Evolutionary conservation across 2,113 vertebrate species (phyloP).

Genomic region (Aegithalos caudatus): DNA sequence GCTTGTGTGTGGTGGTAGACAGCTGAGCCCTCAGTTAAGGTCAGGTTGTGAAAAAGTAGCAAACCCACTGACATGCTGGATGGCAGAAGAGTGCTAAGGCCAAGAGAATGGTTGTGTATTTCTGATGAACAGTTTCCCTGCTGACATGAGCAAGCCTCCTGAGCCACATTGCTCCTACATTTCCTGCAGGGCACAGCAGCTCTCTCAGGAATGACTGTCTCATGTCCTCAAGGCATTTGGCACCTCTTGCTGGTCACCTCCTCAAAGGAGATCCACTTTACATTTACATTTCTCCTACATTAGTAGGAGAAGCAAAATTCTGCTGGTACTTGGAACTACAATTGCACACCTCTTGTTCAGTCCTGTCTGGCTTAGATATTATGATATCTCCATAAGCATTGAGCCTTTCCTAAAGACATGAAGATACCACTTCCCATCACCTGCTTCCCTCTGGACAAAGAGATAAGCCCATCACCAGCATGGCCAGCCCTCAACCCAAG

Average conservation of each 20-base stretch:
- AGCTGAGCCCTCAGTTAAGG: neutral
- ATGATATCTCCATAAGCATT: neutral
- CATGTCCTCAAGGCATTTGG: accelerated
- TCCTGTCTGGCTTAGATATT: neutral
- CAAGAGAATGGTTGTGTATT: neutral
- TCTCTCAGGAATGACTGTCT: neutral
- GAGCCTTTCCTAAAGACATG: neutral
- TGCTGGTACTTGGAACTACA: neutral
- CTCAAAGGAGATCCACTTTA: neutral
- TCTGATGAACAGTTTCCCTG: neutral
- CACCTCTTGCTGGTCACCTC: neutral
- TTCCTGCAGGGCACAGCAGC: neutral
- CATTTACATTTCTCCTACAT: too few relatives aligned
- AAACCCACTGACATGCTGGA: neutral
- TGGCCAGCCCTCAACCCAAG: neutral
- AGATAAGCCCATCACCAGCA: neutral
- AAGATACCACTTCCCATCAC: neutral
- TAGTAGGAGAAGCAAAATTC: neutral
- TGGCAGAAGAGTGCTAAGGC: neutral
- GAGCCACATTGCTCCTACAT: neutral
- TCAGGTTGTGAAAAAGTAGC: neutral
- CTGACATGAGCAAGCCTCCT: neutral
- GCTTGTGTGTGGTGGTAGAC: neutral
- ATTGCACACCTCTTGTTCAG: neutral
- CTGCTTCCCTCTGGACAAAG: neutral